phyloP scores from a whole-genome alignment of 2,797 vertebrate genomes.

The Takifugu rubripes region DNA sequence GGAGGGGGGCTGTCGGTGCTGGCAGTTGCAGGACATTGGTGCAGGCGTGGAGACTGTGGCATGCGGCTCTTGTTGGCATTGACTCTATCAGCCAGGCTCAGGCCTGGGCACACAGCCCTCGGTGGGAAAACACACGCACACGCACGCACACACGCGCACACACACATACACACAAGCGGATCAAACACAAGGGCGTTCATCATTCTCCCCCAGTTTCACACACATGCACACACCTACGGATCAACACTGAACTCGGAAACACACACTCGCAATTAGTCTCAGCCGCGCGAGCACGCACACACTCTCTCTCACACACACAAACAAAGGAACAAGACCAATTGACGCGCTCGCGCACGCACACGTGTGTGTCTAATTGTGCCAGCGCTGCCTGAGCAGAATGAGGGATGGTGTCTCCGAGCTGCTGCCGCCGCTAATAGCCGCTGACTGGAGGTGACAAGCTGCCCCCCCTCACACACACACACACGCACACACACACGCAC shows the following conservation, averaged over 20 bases:
- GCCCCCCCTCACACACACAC: slow-evolving; percentile 22
- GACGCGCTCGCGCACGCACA: slow-evolving; percentile 46
- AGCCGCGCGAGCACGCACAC: slow-evolving; percentile 14
- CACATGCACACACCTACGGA: slow-evolving; percentile 31
- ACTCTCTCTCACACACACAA: slow-evolving; percentile 8
- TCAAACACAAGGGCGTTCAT: slow-evolving; percentile 63
- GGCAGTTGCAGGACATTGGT: slow-evolving; percentile 59
- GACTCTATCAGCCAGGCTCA: slow-evolving; percentile 72
- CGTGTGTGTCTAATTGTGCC: slow-evolving; percentile 74
- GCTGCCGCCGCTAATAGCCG: slow-evolving; percentile 72
- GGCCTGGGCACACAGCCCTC: slow-evolving; percentile 68
- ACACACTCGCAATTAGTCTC: slow-evolving; percentile 60
- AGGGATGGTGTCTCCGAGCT: slow-evolving; percentile 74
- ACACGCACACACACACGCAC: slow-evolving; percentile 12
- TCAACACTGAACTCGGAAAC: slow-evolving; percentile 54
- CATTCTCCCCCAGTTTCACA: slow-evolving; percentile 44
- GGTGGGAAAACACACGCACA: slow-evolving; percentile 29
- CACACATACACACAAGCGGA: slow-evolving; percentile 44
- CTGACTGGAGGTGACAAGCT: slow-evolving; percentile 73
- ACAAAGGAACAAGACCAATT: slow-evolving; percentile 40
- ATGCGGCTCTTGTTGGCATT: slow-evolving; percentile 66
- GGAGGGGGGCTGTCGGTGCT: slow-evolving; percentile 27
- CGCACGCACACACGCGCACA: slow-evolving; percentile 22
- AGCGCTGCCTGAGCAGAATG: slow-evolving; percentile 73
- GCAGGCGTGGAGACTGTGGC: slow-evolving; percentile 61